Base-by-base conservation (phyloP, 2,888 invertebrate species). In the Eugnorisma glareosa region DNA sequence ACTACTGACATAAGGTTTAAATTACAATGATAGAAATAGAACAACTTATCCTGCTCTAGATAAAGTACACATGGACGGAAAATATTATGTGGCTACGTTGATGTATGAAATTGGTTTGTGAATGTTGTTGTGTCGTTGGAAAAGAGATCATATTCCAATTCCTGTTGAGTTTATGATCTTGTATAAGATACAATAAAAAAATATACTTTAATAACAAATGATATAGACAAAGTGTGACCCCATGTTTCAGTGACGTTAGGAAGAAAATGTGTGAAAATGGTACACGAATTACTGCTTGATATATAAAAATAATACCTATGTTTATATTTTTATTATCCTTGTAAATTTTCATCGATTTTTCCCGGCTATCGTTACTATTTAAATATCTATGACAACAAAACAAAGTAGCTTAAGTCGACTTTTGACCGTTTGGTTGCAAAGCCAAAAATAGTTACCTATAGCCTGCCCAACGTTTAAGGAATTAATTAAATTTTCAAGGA, bases 71-170 rank as follows among this genome's bases (percentile, higher is more conserved):
- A 73, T 66, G 57, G 66, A 43, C 43, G 43, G 31, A 79, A 66
- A 73, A 81, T 67, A 66, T 66, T 37, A 57, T 59, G 57, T 61
- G 31, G n/a, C 28, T 79, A 31, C 35, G 11, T 57, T 59, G 57
- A 66, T 31, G 43, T 31, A 40, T 76, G 48, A 68, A 75, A 68
- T 81, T 67, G 63, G 40, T 48, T 66, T 57, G 35, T 72, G 37
- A 72, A 63, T 61, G 21, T 48, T n/a, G 10, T 77, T 45, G 21
- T 37, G 61, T 54, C 31, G 51, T 40, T 63, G 63, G 13, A 35
- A 63, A 63, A 63, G 35, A 37, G 31, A 59, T 59, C 13, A 15
- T 57, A 59, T 31, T 59, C 8, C 8, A 31, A 59, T 2, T 0
- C 15, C 57, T 7, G 18, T 18, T 59, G 28, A 59, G 57, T 31